Percentiles rank a stretch among this genome's conserved stretches.
Conservation (phyloP, 2,113 vertebrate species). For the Xyliphius kryptos region DNA sequence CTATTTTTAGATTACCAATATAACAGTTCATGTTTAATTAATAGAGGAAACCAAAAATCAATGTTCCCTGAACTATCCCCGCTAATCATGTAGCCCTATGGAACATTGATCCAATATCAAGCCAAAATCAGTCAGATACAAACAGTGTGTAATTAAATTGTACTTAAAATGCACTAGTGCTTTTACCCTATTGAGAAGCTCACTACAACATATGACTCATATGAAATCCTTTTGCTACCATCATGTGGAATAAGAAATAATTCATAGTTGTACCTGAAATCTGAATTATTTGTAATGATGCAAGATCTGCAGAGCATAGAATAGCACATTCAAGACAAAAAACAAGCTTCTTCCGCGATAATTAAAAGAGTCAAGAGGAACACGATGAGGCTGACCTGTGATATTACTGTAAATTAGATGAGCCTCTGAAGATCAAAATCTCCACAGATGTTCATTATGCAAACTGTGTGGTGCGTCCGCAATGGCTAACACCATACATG, state of each 20-base stretch:
- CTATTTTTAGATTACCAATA: not conserved
- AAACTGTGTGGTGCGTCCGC: slow-evolving; percentile 16
- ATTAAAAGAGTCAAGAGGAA: slow-evolving; percentile 42
- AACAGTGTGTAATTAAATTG: not conserved
- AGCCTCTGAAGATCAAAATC: slow-evolving; percentile 30
- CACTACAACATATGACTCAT: not conserved
- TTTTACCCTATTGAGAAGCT: not conserved
- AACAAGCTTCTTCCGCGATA: slow-evolving; percentile 25
- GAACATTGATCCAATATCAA: not conserved
- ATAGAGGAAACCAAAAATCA: not conserved
- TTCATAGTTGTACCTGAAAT: not conserved
- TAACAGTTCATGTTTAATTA: not conserved
- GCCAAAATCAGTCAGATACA: not conserved
- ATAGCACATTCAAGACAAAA: slow-evolving; percentile 2
- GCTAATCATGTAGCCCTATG: not conserved
- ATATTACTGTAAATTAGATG: slow-evolving; percentile 27
- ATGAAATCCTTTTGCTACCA: not conserved
- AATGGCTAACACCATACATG: slow-evolving; percentile 1
- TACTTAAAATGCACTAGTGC: not conserved
- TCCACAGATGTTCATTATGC: slow-evolving; percentile 31
- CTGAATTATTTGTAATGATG: not conserved
- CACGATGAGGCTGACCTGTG: slow-evolving; percentile 1
- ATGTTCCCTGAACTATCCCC: not conserved
- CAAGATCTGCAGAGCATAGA: not conserved
- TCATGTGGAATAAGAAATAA: not conserved